phyloP scores from a whole-genome alignment of 2,113 vertebrate genomes.

The Plotosus lineatus region DNA sequence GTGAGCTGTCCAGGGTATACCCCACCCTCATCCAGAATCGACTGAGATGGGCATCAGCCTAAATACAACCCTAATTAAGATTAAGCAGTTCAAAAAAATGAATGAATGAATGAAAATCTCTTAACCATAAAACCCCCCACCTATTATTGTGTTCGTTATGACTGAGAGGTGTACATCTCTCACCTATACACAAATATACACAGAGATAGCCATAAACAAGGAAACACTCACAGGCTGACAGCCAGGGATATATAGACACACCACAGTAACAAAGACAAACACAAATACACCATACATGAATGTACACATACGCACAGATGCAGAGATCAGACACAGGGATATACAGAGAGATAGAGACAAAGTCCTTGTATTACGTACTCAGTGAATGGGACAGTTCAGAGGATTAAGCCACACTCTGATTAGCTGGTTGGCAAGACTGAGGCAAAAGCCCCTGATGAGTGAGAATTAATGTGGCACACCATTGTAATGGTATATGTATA shows the following conservation, averaged over 20 bases:
- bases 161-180: too few relatives aligned
- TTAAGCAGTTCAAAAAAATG: too few relatives aligned
- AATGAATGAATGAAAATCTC: too few relatives aligned
- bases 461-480: conserved; percentile 44
- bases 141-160: too few relatives aligned
- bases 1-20: too few relatives aligned
- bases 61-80: too few relatives aligned
- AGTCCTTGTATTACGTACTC: neutral
- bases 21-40: too few relatives aligned
- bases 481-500: conserved; percentile 20
- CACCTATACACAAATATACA: too few relatives aligned
- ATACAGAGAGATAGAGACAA: neutral
- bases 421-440: conserved; percentile 1
- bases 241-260: neutral
- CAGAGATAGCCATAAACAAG: neutral
- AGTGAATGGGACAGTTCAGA: neutral
- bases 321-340: neutral
- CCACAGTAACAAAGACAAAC: neutral
- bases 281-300: too few relatives aligned
- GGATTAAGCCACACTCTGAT: conserved; percentile 21
- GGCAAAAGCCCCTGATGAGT: conserved; percentile 12
- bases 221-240: neutral
- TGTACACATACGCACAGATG: neutral
- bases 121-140: too few relatives aligned
- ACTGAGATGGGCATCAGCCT: too few relatives aligned